phyloP scores from a whole-genome alignment of 1,140 invertebrate genomes.

The Drosophila sulfurigaster region DNA sequence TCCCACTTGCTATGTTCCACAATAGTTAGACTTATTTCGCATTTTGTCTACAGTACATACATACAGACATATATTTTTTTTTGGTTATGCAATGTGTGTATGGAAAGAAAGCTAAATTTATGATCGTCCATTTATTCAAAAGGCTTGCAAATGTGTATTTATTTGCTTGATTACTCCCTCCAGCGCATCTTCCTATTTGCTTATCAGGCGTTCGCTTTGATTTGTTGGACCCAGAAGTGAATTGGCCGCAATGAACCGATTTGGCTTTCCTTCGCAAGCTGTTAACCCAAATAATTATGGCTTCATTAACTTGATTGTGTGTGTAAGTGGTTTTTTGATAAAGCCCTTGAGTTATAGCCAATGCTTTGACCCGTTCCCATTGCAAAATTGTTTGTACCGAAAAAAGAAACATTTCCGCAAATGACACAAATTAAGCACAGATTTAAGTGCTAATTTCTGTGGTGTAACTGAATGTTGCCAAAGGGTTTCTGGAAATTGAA shows the following conservation, averaged over 20 bases:
- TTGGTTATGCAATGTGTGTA: constrained; percentile 1
- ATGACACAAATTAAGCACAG: constrained; percentile 76
- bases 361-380: constrained; percentile 33
- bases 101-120: constrained; percentile 33
- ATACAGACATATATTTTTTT: neutral
- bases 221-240: constrained; percentile 64
- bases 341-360: constrained; percentile 74
- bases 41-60: neutral
- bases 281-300: constrained; percentile 84
- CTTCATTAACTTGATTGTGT: constrained; percentile 83
- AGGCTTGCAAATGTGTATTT: constrained; percentile 73
- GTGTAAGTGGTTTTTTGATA: constrained; percentile 82
- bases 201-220: constrained; percentile 70
- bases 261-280: constrained; percentile 63
- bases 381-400: constrained; percentile 26
- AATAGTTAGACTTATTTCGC: neutral
- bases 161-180: constrained; percentile 37
- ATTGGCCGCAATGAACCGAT: constrained; percentile 62
- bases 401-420: constrained; percentile 65
- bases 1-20: neutral
- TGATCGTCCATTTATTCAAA: constrained; percentile 75
- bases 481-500: constrained; percentile 58
- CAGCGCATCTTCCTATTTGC: constrained; percentile 46
- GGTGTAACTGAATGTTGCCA: constrained; percentile 46
- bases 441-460: constrained; percentile 71